Conservation (phyloP, 2,797 vertebrate genomes). For the Peromyscus attwateri region DNA sequence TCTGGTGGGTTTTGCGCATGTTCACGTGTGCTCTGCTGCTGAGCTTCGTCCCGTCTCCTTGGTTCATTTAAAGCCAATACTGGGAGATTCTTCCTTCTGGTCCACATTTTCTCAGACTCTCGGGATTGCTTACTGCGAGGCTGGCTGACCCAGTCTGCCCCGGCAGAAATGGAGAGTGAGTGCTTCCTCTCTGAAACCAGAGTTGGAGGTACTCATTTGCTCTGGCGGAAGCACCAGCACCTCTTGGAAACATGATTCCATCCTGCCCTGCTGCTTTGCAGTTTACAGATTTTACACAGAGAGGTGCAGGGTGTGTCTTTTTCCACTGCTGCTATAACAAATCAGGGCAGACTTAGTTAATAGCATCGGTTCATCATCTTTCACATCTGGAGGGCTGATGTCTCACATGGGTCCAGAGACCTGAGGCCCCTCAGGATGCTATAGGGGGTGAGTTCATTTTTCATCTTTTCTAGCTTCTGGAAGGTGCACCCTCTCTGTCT, state of each 20-base stretch:
- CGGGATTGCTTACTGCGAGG: neutral
- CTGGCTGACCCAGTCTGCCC: neutral
- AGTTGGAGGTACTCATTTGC: neutral
- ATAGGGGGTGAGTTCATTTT: neutral
- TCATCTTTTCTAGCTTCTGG: neutral
- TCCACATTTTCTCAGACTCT: too few species aligned
- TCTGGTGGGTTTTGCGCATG: neutral
- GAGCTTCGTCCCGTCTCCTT: neutral
- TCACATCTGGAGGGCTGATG: neutral
- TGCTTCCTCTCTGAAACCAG: neutral
- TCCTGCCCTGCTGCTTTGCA: neutral
- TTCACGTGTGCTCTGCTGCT: neutral
- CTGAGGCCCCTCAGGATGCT: neutral
- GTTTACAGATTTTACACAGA: neutral
- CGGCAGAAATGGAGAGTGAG: neutral
- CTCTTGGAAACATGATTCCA: neutral
- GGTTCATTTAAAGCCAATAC: neutral
- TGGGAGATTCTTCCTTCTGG: conserved; percentile 13
- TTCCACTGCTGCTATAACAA: neutral
- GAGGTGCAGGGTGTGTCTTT: neutral
- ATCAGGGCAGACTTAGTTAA: neutral
- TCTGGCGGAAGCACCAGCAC: neutral
- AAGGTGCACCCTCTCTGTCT: neutral
- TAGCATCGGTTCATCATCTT: neutral
- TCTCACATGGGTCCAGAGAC: neutral